These are phyloP conservation scores for Avahi laniger DNA, from an alignment of 2,797 vertebrate species.

Conservation along the genomic window DNA sequence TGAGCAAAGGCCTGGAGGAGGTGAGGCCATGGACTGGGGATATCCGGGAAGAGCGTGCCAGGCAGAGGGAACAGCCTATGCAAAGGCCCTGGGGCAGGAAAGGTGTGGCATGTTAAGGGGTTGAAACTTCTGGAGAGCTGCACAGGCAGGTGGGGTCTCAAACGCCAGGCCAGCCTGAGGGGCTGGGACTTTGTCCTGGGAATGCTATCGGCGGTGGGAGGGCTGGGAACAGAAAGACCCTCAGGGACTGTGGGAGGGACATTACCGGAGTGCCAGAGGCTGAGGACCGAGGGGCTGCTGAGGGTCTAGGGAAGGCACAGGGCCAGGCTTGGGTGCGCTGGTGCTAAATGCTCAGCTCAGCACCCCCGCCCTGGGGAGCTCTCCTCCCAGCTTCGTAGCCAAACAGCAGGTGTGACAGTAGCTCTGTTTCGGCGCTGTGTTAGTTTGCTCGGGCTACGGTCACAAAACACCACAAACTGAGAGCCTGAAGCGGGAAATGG, in stretches of 20 bases:
- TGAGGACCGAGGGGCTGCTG: background rate
- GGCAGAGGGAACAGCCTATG: background rate
- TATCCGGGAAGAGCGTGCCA: accelerated
- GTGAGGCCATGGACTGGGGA: background rate
- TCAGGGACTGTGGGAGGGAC: accelerated
- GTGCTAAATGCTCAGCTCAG: background rate
- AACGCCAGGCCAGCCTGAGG: background rate
- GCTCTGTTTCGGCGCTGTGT: accelerated
- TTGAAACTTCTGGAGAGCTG: background rate
- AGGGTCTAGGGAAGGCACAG: background rate
- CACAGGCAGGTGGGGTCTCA: background rate
- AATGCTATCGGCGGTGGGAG: background rate
- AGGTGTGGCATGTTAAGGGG: accelerated
- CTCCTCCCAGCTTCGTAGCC: no score
- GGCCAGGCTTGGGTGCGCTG: accelerated
- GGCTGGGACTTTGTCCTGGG: background rate
- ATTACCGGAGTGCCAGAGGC: background rate
- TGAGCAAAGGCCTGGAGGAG: background rate
- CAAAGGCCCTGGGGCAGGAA: conserved; percentile 24
- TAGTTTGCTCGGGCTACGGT: accelerated
- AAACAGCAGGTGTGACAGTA: accelerated
- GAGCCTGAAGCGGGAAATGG: background rate
- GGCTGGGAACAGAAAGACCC: background rate
- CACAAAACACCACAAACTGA: accelerated
- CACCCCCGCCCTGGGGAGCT: accelerated